Conservation (phyloP, 2,888 invertebrate species). For the Hemithea aestivaria region DNA sequence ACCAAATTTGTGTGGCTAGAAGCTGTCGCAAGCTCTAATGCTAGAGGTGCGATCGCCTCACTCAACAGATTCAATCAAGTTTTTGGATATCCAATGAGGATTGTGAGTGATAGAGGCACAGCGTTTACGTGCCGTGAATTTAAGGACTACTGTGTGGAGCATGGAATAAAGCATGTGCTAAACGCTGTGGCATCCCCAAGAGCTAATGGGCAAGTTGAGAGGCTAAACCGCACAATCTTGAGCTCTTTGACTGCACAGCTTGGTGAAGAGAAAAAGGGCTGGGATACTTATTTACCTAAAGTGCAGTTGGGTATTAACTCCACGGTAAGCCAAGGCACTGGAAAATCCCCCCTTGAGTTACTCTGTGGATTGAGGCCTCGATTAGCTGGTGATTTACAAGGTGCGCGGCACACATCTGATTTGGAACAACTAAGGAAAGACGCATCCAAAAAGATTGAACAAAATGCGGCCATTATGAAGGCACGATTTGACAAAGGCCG, state of each 20-base stretch:
- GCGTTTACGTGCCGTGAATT: neutral
- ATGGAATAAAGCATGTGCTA: neutral
- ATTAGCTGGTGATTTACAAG: too few relatives aligned
- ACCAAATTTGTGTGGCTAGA: constrained; percentile 15
- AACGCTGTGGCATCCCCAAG: too few relatives aligned
- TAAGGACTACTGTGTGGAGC: neutral
- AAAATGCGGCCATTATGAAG: constrained; percentile 5
- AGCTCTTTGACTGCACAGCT: neutral
- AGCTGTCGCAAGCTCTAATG: neutral
- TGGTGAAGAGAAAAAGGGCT: too few relatives aligned
- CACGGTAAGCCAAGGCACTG: too few relatives aligned
- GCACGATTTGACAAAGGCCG: constrained; percentile 9
- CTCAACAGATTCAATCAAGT: neutral
- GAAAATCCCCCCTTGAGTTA: too few relatives aligned
- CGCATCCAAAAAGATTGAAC: too few relatives aligned
- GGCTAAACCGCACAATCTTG: too few relatives aligned
- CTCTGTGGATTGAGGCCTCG: too few relatives aligned
- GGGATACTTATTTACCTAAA: neutral
- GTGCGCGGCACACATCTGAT: too few relatives aligned
- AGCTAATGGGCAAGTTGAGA: too few relatives aligned
- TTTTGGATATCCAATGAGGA: neutral
- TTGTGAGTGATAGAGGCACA: neutral
- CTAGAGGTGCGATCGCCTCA: neutral
- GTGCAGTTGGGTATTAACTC: neutral
- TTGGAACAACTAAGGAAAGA: constrained; percentile 2